phyloP scores from a whole-genome alignment of 2,113 vertebrate species.

The Amphiprion ocellaris region DNA sequence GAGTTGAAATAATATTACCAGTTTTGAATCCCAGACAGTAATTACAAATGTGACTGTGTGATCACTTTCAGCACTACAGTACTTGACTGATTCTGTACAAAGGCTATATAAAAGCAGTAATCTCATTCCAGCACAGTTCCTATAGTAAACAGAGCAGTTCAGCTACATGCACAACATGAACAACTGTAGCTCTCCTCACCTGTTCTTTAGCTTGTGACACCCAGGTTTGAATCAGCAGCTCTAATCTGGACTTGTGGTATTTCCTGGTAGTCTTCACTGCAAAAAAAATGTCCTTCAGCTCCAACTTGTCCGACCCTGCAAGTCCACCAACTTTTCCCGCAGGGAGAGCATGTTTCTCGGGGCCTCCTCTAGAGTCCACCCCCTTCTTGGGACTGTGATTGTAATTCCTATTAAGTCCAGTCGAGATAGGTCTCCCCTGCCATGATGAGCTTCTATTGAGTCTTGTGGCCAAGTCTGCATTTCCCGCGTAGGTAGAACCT shows the following conservation, averaged over 20 bases:
- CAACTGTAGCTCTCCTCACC: constrained; percentile 78
- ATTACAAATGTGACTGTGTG: too few species aligned
- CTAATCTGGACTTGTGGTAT: constrained; percentile 91
- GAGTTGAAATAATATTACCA: too few species aligned
- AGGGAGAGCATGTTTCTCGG: background rate
- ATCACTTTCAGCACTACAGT: too few species aligned
- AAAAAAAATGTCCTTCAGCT: constrained; percentile 92
- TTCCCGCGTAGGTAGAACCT: background rate
- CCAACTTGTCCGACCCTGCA: constrained; percentile 75
- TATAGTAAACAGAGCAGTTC: too few species aligned
- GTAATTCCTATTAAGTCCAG: background rate
- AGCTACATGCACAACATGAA: background rate
- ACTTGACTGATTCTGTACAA: too few species aligned
- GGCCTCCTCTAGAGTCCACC: background rate
- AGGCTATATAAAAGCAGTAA: too few species aligned
- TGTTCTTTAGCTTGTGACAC: constrained; percentile 90
- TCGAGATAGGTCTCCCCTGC: background rate
- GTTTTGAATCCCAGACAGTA: too few species aligned
- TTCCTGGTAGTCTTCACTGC: constrained; percentile 96
- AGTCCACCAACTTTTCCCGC: background rate
- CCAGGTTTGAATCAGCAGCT: constrained; percentile 94
- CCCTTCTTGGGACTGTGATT: background rate
- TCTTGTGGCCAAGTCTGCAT: background rate
- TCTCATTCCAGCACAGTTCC: too few species aligned
- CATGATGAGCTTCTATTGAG: constrained; percentile 8